phyloP scores from a whole-genome alignment of 1,140 invertebrate species.

The Chionoecetes opilio region DNA sequence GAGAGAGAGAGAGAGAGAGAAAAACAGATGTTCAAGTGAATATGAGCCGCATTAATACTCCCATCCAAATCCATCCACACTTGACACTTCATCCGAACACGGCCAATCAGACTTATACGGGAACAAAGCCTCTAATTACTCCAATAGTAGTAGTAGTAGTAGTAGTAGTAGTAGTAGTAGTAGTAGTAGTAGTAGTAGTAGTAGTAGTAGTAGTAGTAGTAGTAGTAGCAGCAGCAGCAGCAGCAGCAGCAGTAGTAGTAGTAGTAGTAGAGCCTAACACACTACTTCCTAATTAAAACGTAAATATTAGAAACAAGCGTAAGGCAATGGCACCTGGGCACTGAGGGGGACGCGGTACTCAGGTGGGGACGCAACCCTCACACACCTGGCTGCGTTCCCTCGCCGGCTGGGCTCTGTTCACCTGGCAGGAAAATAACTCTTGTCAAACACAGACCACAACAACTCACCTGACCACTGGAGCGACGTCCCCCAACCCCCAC shows the following conservation, averaged over 20 bases:
- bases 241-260: not conserved
- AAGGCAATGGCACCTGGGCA: no score
- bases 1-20: slow-evolving; percentile 27
- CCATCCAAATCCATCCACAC: not conserved
- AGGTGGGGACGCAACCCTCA: not conserved
- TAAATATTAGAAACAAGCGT: no score
- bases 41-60: not conserved
- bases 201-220: slow-evolving; percentile 13
- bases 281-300: no score
- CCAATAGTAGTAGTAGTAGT: not conserved
- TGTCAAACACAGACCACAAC: not conserved
- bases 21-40: not conserved
- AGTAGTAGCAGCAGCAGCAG: not conserved
- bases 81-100: not conserved
- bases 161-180: slow-evolving; percentile 25
- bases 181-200: slow-evolving; percentile 5
- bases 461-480: no score
- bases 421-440: not conserved
- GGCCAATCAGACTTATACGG: not conserved
- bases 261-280: not conserved
- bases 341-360: not conserved
- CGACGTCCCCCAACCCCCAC: not conserved
- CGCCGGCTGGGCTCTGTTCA: not conserved
- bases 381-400: not conserved
- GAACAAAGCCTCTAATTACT: not conserved